Base-by-base conservation (phyloP, 2,113 vertebrate species). In the Spilogale gracilis region DNA sequence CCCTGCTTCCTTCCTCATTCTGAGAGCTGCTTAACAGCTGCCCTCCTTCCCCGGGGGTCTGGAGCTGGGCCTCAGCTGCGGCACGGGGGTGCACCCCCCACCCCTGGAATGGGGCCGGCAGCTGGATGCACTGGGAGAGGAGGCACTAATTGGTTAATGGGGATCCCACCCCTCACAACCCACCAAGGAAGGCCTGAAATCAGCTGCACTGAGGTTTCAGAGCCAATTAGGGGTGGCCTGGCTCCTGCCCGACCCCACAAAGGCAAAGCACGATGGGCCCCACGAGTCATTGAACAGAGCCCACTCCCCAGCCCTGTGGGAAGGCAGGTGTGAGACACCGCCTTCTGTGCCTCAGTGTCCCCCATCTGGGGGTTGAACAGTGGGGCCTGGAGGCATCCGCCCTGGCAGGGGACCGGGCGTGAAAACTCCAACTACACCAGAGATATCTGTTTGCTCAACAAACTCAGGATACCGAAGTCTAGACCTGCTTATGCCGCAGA, bases 101-200 rank as follows among this genome's bases (percentile, higher is more conserved):
- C 3, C 45, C 93, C 78, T 5, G 25, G 76, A 89, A 73, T 9
- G 58, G 74, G 91, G 32, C 56, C 74, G 89, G 89, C 67, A 93
- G 96, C 97, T 94, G 84, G 94, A 78, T 88, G 86, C 5, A 0
- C 63, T 1, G 5, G n/a, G 94, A 84, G 52, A 81, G 60, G 63
- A 95, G 92, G 80, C 78, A 48, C 90, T 97, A 97, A 97, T 97
- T 97, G 89, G 86, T 84, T 97, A 95, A 96, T 85, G 90, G 95
- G 87, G 52, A 67, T 17, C 86, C 60, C 90, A 18, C 45, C 45
- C 43, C 27, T 67, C 50, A 20, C 2, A 1, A 93, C 50, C 61
- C 27, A 38, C 69, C 14, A 2, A 89, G 45, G 93, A 96, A n/a
- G 65, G 61, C 63, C 83, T 65, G 79, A 87, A 92, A 48, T 80